Base-by-base conservation (phyloP, 2,113 vertebrate genomes). In the Solea solea region DNA sequence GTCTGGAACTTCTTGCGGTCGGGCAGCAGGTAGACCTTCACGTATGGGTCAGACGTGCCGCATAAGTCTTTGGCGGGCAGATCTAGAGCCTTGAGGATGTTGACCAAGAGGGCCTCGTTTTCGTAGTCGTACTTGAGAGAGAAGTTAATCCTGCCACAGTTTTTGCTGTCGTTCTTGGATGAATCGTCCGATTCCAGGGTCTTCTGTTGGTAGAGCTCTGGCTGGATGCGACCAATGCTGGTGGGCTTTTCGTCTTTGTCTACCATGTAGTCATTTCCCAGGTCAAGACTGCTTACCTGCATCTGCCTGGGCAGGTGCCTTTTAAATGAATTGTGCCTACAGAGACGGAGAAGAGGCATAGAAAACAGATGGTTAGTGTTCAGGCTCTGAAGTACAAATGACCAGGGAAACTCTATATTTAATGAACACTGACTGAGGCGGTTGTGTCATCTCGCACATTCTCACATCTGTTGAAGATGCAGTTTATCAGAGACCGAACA, bases 1-100 rank as follows among this genome's bases (percentile, higher is more conserved):
- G 98, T 99, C 94, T 99, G 97, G 92, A 98, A 96, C 91, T 99
- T 99, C 84, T 99, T 99, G 88, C 98, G 96, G 82, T 99, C 97
- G 0, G 98, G 98, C 83, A 99, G 91, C 85, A 99, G 95, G 93
- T 99, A 99, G 92, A 99, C 92, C 91, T 99, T 99, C 82, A 99
- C 98, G 0, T 98, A 99, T 34, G 98, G 98, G 77, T 99, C 98
- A 4, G 98, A 99, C 62, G 96, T 98, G 88, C 98, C 98, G 0
- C 97, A 99, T n/a, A 99, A 94, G 87, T 99, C 98, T 88, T 99
- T 99, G 83, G 96, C 96, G 0, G 98, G 98, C 28, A 99, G 93
- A 83, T 99, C 97, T 28, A 96, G 95, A 27, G 97, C 98, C 88
- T 94, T 95, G 86, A 98, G 91, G 75, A 99, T 96, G 58, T 94